Base-by-base conservation (phyloP, 2,113 vertebrate species). In the Manacus vitellinus region DNA sequence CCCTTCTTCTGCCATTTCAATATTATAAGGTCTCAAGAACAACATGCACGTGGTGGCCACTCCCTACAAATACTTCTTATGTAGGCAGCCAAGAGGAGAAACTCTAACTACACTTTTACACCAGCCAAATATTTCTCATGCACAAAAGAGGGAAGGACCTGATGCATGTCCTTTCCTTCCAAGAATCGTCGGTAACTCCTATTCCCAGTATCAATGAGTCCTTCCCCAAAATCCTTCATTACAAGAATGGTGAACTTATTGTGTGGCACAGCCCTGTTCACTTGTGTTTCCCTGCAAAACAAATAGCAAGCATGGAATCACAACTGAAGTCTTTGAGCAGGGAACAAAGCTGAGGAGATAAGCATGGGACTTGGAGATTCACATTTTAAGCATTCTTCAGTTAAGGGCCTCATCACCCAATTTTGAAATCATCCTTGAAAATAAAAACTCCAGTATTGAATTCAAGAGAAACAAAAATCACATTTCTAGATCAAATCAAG, bases 221-320 rank as follows among this genome's bases (percentile, higher is more conserved):
- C 28, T 73, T 80, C 22, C 28, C 62, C 54, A 88, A 91, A 82
- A 70, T n/a, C 22, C 9, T 39, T 47, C 18, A 30, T 70, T 58
- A 33, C 10, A 58, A 59, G 27, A 70, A 46, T 58, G 17, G 11
- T 28, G 67, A 46, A 76, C 3, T 19, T 30, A n/a, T 9, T 46
- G 43, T 35, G 11, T 39, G 67, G 41, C 21, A 59, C 20, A 46
- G 35, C 18, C 56, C 10, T 15, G 10, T 35, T 43, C 27, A 23
- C 17, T 63, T 58, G 12, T 73, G 39, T 67, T 88, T 80, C 91
- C 28, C 55, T 85, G 31, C 27, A 94, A 91, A 95, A n/a, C 7
- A 44, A 85, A 33, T 25, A 85, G 10, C 25, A 74, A 62, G 17
- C 65, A 66, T 11, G 33, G 35, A 77, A 84, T 39, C 54, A 24